These are phyloP conservation scores for Araneus ventricosus DNA, from an alignment of 1,140 invertebrate genomes.

Conservation along the genomic window DNA sequence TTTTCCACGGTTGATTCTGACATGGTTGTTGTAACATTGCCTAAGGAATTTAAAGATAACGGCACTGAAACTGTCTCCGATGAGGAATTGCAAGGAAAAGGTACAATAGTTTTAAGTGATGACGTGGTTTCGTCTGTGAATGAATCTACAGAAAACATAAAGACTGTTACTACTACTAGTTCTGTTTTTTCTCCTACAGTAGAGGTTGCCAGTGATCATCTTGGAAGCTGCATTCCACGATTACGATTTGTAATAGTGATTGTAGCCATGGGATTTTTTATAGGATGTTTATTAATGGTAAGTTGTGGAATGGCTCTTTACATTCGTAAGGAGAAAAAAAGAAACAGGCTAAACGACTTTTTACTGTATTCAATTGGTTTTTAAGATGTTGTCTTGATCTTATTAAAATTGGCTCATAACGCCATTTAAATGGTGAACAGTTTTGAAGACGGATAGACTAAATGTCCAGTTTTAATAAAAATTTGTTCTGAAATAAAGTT, in stretches of 20 bases:
- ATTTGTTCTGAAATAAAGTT: background rate
- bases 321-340: conserved; percentile 43
- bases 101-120: background rate
- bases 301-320: conserved; percentile 15
- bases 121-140: background rate
- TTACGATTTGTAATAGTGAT: background rate
- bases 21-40: background rate
- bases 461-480: background rate
- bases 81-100: background rate
- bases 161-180: background rate
- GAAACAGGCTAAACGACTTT: background rate
- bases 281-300: background rate
- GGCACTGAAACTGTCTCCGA: background rate
- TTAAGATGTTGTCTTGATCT: background rate
- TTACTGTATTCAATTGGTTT: background rate
- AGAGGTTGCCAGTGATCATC: background rate
- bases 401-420: background rate
- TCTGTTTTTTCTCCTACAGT: background rate
- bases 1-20: background rate
- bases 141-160: background rate
- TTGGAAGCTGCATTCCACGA: background rate
- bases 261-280: background rate
- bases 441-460: background rate
- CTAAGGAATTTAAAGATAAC: background rate
- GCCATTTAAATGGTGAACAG: background rate